phyloP scores from a whole-genome alignment of 2,113 vertebrate genomes.

The Ictalurus furcatus region DNA sequence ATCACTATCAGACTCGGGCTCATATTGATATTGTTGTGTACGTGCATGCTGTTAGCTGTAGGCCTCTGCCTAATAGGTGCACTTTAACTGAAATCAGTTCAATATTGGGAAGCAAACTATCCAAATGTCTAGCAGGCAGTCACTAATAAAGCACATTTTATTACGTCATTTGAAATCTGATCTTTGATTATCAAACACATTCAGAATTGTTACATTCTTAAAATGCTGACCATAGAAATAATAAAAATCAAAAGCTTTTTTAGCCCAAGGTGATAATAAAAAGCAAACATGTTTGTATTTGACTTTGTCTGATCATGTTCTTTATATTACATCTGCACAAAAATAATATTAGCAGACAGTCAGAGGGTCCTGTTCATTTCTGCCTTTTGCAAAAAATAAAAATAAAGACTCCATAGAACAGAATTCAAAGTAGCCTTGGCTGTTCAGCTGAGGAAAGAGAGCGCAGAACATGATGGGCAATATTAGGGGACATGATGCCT shows the following conservation, averaged over 20 bases:
- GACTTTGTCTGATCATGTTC: neutral
- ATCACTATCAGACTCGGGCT: too few species aligned
- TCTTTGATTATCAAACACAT: neutral
- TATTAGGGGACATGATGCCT: neutral
- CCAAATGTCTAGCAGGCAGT: neutral
- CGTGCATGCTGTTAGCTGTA: too few species aligned
- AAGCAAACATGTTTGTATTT: neutral
- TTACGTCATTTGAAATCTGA: neutral
- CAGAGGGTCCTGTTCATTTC: neutral
- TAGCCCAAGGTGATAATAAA: neutral
- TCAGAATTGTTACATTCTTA: neutral
- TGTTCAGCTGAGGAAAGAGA: neutral
- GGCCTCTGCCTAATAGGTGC: too few species aligned
- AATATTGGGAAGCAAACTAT: neutral
- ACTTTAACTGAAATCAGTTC: neutral
- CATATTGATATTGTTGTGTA: too few species aligned
- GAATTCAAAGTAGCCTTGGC: neutral
- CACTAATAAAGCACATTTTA: neutral
- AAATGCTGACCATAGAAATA: neutral
- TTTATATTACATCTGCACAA: neutral
- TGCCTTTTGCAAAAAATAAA: neutral
- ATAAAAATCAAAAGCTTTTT: neutral
- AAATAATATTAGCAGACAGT: neutral
- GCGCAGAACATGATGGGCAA: neutral
- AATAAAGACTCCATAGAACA: neutral